phyloP scores from a whole-genome alignment of 2,797 vertebrate species.

The Cephalopachus bancanus region DNA sequence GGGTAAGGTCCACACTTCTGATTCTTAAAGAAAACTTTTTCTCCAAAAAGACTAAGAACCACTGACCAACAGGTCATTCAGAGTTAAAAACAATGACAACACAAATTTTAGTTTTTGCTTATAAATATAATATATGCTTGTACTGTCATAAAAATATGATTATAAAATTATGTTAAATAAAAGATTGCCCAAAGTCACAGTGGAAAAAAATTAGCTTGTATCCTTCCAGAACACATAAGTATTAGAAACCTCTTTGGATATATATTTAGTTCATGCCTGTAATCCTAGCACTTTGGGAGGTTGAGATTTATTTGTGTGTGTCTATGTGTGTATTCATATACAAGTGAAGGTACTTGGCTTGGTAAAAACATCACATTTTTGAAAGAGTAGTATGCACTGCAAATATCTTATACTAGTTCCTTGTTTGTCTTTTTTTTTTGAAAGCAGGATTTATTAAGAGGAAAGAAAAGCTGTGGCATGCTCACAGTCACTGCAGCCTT shows the following conservation, averaged over 20 bases:
- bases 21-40: neutral
- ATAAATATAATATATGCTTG: neutral
- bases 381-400: neutral
- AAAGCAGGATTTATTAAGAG: too few relatives aligned
- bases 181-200: neutral
- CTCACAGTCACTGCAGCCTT: too few relatives aligned
- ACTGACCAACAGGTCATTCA: neutral
- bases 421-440: neutral
- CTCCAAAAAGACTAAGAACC: neutral
- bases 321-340: neutral
- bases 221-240: neutral
- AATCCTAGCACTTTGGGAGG: too few relatives aligned
- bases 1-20: neutral
- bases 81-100: neutral
- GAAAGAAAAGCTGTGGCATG: too few relatives aligned
- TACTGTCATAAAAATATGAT: neutral
- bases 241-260: neutral
- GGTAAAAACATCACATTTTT: slow-evolving; percentile 21
- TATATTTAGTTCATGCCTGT: too few relatives aligned
- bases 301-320: neutral
- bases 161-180: slow-evolving; percentile 36
- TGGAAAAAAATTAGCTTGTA: neutral
- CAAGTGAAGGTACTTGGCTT: neutral
- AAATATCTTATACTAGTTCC: neutral
- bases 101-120: neutral